Evolutionary conservation across 1,140 invertebrate genomes (phyloP).

Genomic region (Trigoniulus corallinus): DNA sequence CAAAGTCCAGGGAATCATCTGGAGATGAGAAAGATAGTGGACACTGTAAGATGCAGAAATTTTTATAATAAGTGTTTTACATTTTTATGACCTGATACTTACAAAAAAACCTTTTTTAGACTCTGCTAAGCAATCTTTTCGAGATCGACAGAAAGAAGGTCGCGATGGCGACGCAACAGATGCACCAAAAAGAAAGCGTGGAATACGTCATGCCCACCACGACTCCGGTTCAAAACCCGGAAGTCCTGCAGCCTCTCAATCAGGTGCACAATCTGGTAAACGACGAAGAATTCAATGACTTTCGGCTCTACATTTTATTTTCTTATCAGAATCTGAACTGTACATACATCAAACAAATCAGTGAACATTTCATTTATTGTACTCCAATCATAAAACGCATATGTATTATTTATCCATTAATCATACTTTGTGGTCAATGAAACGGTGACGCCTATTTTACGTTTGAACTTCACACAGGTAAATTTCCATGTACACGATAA

Average conservation of each 20-base stretch:
- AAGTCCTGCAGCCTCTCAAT: neutral
- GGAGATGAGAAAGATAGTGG: neutral
- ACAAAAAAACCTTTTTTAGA: neutral
- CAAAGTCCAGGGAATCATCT: neutral
- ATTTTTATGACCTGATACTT: no score
- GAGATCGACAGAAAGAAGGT: neutral
- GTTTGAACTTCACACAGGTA: no score
- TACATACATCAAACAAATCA: neutral
- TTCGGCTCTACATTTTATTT: no score
- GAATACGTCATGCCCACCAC: neutral
- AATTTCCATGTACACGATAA: no score
- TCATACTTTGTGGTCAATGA: no score
- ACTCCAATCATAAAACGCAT: neutral
- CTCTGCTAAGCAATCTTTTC: neutral
- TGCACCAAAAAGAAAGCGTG: neutral
- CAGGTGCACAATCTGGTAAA: neutral
- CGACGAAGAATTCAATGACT: neutral
- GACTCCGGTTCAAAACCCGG: neutral
- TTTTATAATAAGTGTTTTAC: neutral
- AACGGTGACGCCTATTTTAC: no score
- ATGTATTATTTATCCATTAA: neutral
- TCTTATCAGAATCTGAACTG: conserved; percentile 2
- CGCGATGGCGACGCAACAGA: neutral
- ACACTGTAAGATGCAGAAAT: neutral
- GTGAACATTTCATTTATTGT: neutral